Evolutionary conservation across 2,113 vertebrate genomes (phyloP), one percentile per base, ranked within the genome.

Genomic region (Oryzias celebensis): DNA sequence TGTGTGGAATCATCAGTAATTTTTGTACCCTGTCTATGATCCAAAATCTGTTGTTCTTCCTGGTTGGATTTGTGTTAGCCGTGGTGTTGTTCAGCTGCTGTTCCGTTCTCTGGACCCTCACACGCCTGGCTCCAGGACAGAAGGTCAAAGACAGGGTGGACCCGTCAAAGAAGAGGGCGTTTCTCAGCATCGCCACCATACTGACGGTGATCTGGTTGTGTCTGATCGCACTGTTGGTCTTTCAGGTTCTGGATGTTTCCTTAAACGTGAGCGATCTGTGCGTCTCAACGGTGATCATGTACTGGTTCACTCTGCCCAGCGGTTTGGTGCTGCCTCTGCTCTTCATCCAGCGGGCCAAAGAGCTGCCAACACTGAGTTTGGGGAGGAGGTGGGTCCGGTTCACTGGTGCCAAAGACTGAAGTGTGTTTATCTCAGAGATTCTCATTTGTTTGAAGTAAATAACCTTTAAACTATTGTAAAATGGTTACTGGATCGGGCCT

Each of bases 281-380:
- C 12, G 18, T 48, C 0, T 17, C 46, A 43, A 31, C 20, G 14
- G 24, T n/a, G 20, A 8, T 20, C 14, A 0, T 17, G 3, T 7
- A 20, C 7, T 59, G 10, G 10, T 46, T 24, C 7, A n/a, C 22
- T 2, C 12, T 67, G 2, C 65, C 65, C 56, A 18, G 48, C 56
- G 36, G 56, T 52, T 43, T 59, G 47, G 55, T 67, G 12, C 52
- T 67, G 28, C 65, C 65, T 31, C 24, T 59, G 15, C 42, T 68
- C 2, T 47, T 15, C 18, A 26, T 68, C 28, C 65, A 47, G 13
- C 52, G 49, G 2, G 49, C 26, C 45, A 68, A 47, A 41, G 22
- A 47, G 26, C 20, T n/a, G 26, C 20, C 26, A 18, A 18, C 2
- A 7, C 4, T 13, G 4, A 36, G 31, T 36, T 36, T 36, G 8